phyloP scores from a whole-genome alignment of 2,888 invertebrate genomes.

The Cryptocheilus praepositus region DNA sequence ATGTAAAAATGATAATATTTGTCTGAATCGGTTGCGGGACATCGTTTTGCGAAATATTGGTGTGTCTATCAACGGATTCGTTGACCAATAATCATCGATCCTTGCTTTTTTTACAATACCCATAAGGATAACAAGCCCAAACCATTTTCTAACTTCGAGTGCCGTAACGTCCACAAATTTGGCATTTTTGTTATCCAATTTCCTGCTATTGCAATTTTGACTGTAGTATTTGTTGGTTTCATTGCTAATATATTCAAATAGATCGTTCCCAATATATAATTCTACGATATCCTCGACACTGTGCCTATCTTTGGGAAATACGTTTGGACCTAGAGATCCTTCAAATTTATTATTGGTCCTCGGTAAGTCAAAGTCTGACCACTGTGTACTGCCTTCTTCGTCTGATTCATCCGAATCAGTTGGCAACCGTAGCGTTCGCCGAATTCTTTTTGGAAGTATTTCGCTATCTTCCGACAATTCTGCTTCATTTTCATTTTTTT shows the following conservation, averaged over 20 bases:
- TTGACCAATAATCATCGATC: slow-evolving; percentile 9
- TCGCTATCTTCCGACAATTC: slow-evolving; percentile 13
- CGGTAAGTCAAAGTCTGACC: slow-evolving; percentile 22
- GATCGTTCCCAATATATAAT: slow-evolving; percentile 24
- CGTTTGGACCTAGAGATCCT: slow-evolving; percentile 20
- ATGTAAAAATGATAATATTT: slow-evolving; percentile 21
- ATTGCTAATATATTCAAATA: slow-evolving; percentile 22
- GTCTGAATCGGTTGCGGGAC: slow-evolving; percentile 17
- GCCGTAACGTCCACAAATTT: slow-evolving; percentile 15
- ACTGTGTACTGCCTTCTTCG: not conserved
- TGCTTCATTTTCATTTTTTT: slow-evolving; percentile 21
- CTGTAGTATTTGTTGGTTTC: slow-evolving; percentile 22
- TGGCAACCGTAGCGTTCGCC: slow-evolving; percentile 15
- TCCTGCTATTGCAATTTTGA: slow-evolving; percentile 27
- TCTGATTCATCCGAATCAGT: slow-evolving; percentile 28
- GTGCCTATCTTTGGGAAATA: slow-evolving; percentile 21
- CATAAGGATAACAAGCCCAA: slow-evolving; percentile 23
- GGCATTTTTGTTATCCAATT: slow-evolving; percentile 22
- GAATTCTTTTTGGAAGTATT: slow-evolving; percentile 21
- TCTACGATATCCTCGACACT: slow-evolving; percentile 24
- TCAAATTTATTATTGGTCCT: slow-evolving; percentile 25
- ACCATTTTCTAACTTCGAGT: slow-evolving; percentile 17
- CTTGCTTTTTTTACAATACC: slow-evolving; percentile 26
- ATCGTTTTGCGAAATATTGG: slow-evolving; percentile 25
- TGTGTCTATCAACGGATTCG: slow-evolving; percentile 12